Conservation (phyloP, 2,113 vertebrate genomes). For the Hipposideros armiger region DNA sequence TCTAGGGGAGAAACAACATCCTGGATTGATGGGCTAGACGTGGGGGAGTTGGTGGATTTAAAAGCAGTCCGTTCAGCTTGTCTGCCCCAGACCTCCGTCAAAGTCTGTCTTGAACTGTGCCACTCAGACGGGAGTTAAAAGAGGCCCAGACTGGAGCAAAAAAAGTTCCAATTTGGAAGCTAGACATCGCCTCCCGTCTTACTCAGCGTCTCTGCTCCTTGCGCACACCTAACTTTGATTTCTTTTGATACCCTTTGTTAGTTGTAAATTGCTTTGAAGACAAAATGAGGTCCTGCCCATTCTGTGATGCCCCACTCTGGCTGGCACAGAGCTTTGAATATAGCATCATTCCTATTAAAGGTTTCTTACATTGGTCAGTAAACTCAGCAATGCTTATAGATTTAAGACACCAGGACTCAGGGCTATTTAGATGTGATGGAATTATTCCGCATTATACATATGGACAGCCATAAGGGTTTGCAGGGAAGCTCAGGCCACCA, state of each 20-base stretch:
- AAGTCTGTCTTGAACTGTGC: conserved; percentile 19
- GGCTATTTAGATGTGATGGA: not conserved
- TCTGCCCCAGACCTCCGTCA: conserved; percentile 51
- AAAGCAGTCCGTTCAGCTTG: conserved; percentile 45
- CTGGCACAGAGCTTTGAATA: not conserved
- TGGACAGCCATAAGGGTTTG: not conserved
- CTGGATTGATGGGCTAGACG: conserved; percentile 64
- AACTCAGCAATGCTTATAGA: not conserved
- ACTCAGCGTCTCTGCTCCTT: not conserved
- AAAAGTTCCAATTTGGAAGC: conserved; percentile 45
- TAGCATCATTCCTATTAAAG: rapidly evolving
- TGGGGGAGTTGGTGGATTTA: conserved; percentile 36
- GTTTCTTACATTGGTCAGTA: not conserved
- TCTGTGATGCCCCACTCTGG: not conserved
- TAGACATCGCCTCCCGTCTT: not conserved
- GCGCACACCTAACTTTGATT: conserved; percentile 24
- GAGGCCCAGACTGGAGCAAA: not conserved
- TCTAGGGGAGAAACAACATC: conserved; percentile 64
- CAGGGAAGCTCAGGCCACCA: not conserved
- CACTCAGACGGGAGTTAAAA: conserved; percentile 68
- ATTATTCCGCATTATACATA: not conserved
- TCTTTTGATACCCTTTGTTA: not conserved
- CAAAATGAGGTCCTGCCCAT: not conserved
- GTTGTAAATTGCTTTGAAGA: conserved; percentile 38
- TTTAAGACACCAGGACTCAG: not conserved